phyloP scores from a whole-genome alignment of 2,888 invertebrate genomes.

The Oscheius sp. region DNA sequence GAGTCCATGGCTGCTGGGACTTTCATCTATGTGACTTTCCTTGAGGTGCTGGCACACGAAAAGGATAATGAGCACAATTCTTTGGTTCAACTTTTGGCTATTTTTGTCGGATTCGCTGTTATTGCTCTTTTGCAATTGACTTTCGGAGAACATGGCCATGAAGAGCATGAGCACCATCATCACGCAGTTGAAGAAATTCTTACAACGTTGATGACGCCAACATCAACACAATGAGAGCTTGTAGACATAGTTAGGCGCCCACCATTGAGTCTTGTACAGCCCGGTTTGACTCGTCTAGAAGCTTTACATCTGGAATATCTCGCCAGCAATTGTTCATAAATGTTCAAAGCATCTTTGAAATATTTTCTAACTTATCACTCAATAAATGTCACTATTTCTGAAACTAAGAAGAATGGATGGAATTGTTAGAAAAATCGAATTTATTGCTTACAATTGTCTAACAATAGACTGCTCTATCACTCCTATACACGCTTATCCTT shows the following conservation, averaged over 20 bases:
- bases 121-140: constrained; percentile 54
- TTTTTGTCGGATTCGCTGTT: constrained; percentile 60
- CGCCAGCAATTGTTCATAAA: too few species aligned
- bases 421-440: constrained; percentile 1
- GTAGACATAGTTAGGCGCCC: not conserved
- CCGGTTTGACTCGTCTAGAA: not conserved
- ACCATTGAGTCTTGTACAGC: not conserved
- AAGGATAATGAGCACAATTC: constrained; percentile 54
- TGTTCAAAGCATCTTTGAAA: too few species aligned
- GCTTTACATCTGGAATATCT: not conserved
- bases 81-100: constrained; percentile 60
- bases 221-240: not conserved
- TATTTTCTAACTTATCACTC: too few species aligned
- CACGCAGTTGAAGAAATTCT: not conserved
- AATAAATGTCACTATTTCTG: too few species aligned
- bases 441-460: constrained; percentile 16
- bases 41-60: constrained; percentile 54
- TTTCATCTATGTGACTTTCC: constrained; percentile 66
- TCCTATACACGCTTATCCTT: constrained; percentile 28
- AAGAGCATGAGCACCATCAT: constrained; percentile 11
- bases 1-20: constrained; percentile 66
- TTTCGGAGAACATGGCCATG: constrained; percentile 31
- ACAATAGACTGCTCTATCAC: constrained; percentile 1
- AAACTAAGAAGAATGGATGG: not conserved
- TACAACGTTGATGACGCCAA: constrained; percentile 18